Base-by-base conservation (phyloP, 2,888 invertebrate genomes). In the Drosophila eohydei region DNA sequence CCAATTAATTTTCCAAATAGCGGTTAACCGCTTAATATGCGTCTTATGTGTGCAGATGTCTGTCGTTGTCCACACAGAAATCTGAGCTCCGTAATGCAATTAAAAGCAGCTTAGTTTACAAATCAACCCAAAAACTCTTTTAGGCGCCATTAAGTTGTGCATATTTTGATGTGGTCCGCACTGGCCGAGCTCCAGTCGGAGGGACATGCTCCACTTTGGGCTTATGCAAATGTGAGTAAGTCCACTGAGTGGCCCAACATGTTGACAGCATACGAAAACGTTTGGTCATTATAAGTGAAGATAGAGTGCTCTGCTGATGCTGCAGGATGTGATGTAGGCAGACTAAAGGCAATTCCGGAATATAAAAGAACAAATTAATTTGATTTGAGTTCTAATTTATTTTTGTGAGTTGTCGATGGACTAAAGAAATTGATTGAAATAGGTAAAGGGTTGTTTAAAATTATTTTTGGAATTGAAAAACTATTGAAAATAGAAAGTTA, bases 1-100 rank as follows among this genome's bases (percentile, higher is more conserved):
- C 67, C 78, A 84, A 84, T 84, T 84, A 87, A 84, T 84, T 82
- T 80, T 50, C 65, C 80, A 87, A 84, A 81, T 73, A 61, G 76
- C 67, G 84, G 84, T 73, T 81, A 84, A 80, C 84, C 87, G 64
- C 75, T 57, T 80, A 68, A 75, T 68, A 79, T 71, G 63, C 74
- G 59, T 71, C 71, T 61, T 68, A 32, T 50, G 40, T 46, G 59
- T 59, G 62, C 43, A 14, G 14, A 26, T 59, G 62, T 51, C 11
- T 30, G 54, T 6, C 14, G 40, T 1, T 40, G 54, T 26, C 30
- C 28, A 30, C 11, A n/a, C 8, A 32, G 21, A 72, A 78, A 78
- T 77, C 73, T 59, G 43, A 54, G 43, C 52, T 26, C 56, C 60
- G 71, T 55, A 65, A 78, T 80, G 83, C 83, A 85, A 83, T 85